Evolutionary conservation across 2,888 invertebrate genomes (phyloP).

Genomic region (Rhingia campestris): DNA sequence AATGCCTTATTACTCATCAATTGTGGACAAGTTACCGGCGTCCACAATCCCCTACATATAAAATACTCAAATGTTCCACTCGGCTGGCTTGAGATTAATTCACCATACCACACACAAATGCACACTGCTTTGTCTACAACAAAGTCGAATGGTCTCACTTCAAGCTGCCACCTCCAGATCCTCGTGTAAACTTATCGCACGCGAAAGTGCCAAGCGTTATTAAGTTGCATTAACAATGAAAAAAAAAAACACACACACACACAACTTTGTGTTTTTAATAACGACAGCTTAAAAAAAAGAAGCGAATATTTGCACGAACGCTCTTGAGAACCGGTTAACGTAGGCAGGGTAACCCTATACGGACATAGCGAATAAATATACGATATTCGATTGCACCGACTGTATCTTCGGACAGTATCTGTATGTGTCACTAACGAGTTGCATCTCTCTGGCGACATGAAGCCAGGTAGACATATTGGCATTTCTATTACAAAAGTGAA

Average conservation of each 20-base stretch:
- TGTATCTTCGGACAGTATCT: conserved; percentile 34
- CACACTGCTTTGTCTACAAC: conserved; percentile 3
- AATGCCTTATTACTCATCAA: conserved; percentile 52
- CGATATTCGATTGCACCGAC: conserved; percentile 48
- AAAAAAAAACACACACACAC: too few species aligned
- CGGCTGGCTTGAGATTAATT: conserved; percentile 35
- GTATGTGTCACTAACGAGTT: conserved; percentile 21
- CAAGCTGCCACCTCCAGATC: background rate
- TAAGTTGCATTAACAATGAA: conserved; percentile 35
- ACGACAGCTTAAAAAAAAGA: conserved; percentile 17
- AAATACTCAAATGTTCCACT: conserved; percentile 52
- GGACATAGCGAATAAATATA: conserved; percentile 45
- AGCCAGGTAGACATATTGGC: conserved; percentile 51
- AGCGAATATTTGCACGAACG: conserved; percentile 52
- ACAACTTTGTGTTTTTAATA: conserved; percentile 1
- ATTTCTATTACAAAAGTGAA: conserved; percentile 55
- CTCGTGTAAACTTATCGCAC: conserved; percentile 21
- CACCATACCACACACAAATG: conserved; percentile 28
- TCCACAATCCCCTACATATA: conserved; percentile 3
- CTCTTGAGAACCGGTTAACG: conserved; percentile 52
- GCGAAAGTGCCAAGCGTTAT: conserved; percentile 42
- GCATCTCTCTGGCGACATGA: conserved; percentile 33
- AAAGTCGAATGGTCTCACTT: conserved; percentile 38
- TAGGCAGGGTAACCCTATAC: conserved; percentile 63
- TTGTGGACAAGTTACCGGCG: conserved; percentile 31